Evolutionary conservation across 2,797 vertebrate species (phyloP).

Genomic region (Moxostoma hubbsi): DNA sequence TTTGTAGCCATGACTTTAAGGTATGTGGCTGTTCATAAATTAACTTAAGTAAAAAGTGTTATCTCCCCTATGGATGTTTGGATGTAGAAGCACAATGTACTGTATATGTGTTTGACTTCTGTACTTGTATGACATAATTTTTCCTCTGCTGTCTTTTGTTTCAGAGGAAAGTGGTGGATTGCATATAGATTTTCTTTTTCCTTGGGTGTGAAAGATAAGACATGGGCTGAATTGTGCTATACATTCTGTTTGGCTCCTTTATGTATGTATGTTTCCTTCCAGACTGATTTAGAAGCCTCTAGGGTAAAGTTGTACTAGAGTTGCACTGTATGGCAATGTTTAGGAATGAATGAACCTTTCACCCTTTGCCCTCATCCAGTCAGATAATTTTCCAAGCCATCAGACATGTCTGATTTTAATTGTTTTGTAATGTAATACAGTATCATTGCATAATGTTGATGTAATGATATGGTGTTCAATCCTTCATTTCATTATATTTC

Average conservation of each 20-base stretch:
- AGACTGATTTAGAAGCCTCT: constrained; percentile 48
- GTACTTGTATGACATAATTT: constrained; percentile 6
- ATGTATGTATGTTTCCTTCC: constrained; percentile 44
- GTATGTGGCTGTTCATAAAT: no score
- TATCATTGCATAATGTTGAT: constrained; percentile 19
- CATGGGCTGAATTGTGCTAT: constrained; percentile 34
- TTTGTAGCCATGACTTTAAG: no score
- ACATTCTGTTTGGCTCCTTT: constrained; percentile 37
- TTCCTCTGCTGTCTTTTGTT: neutral
- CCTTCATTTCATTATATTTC: neutral
- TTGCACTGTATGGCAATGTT: constrained; percentile 46
- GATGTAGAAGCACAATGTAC: no score
- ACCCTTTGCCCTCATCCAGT: constrained; percentile 20
- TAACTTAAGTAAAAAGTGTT: no score
- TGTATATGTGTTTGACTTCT: neutral
- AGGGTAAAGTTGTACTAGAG: constrained; percentile 41
- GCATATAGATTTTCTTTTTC: constrained; percentile 1
- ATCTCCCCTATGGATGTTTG: no score
- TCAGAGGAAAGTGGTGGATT: constrained; percentile 16
- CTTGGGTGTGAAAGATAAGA: constrained; percentile 32
- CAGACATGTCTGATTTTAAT: neutral
- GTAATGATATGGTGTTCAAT: constrained; percentile 3
- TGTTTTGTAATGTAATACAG: constrained; percentile 22
- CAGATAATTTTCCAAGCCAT: constrained; percentile 24
- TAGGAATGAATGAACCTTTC: constrained; percentile 26